Evolutionary conservation across 2,113 vertebrate genomes (phyloP).

Genomic region (Rhinoderma darwinii): DNA sequence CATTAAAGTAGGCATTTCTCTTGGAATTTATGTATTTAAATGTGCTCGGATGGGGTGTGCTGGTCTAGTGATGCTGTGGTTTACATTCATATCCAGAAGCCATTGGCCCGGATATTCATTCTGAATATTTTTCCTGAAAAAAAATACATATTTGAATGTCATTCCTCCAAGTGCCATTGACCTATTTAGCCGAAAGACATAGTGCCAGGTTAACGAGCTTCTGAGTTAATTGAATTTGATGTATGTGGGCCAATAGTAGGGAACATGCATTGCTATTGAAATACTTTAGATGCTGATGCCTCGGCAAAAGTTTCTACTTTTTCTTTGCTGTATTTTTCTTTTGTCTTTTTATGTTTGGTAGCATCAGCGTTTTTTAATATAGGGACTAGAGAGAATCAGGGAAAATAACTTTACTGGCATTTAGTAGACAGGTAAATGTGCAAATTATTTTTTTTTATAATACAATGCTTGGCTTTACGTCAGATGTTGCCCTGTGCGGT

Average conservation of each 20-base stretch:
- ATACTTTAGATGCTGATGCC: not conserved
- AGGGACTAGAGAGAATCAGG: too few species aligned
- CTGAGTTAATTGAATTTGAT: not conserved
- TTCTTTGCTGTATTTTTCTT: not conserved
- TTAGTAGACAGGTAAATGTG: too few species aligned
- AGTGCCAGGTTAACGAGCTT: slow-evolving; percentile 1
- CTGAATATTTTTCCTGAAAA: not conserved
- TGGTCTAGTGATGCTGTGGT: not conserved
- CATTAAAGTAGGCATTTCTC: not conserved
- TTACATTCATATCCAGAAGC: not conserved
- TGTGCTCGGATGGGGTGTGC: not conserved
- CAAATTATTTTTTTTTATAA: too few species aligned
- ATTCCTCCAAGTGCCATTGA: not conserved
- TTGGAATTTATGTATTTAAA: not conserved
- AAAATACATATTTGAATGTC: not conserved
- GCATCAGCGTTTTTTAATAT: too few species aligned
- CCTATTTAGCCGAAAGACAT: not conserved
- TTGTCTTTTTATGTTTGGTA: too few species aligned
- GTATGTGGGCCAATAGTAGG: not conserved
- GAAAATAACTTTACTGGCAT: too few species aligned
- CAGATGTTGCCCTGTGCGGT: too few species aligned
- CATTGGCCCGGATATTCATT: not conserved
- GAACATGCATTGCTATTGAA: not conserved
- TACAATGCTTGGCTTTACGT: too few species aligned
- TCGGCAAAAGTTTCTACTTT: not conserved